Evolutionary conservation across 1,140 invertebrate species (phyloP).

Genomic region (Onthophagus taurus): DNA sequence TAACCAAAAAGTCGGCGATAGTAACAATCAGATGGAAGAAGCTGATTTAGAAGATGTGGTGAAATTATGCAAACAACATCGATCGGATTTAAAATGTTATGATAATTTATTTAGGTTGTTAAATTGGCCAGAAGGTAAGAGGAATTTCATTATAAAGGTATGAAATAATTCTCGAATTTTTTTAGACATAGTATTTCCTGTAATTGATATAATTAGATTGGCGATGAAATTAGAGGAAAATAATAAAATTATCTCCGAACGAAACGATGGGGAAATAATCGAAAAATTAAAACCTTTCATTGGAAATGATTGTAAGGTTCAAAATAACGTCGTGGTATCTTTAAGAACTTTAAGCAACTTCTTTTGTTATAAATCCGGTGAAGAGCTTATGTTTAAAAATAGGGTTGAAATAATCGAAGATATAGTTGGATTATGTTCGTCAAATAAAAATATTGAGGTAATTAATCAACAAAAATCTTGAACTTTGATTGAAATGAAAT

Average conservation of each 20-base stretch:
- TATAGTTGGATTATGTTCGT: conserved; percentile 43
- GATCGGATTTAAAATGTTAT: conserved; percentile 40
- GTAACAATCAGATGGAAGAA: conserved; percentile 42
- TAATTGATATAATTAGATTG: conserved; percentile 72
- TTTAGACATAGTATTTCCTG: conserved; percentile 74
- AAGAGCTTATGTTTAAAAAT: conserved; percentile 47
- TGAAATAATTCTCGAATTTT: conserved; percentile 17
- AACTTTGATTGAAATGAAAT: conserved; percentile 8
- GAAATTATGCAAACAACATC: conserved; percentile 45
- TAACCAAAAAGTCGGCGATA: conserved; percentile 50
- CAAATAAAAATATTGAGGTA: conserved; percentile 61
- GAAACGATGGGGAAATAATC: conserved; percentile 36
- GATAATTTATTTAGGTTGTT: conserved; percentile 57
- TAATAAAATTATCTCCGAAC: conserved; percentile 49
- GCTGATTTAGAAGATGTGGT: conserved; percentile 47
- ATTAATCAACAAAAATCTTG: conserved; percentile 11
- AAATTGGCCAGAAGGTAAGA: conserved; percentile 64
- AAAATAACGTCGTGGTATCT: conserved; percentile 68
- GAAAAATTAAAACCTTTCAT: conserved; percentile 37
- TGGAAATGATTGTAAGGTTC: conserved; percentile 23
- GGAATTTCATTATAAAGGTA: not conserved
- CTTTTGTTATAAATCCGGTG: conserved; percentile 53
- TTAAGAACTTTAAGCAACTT: conserved; percentile 70
- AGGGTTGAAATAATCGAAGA: conserved; percentile 48
- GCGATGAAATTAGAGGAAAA: conserved; percentile 57